phyloP scores from a whole-genome alignment of 2,888 invertebrate genomes.

The Drosophila picticornis region DNA sequence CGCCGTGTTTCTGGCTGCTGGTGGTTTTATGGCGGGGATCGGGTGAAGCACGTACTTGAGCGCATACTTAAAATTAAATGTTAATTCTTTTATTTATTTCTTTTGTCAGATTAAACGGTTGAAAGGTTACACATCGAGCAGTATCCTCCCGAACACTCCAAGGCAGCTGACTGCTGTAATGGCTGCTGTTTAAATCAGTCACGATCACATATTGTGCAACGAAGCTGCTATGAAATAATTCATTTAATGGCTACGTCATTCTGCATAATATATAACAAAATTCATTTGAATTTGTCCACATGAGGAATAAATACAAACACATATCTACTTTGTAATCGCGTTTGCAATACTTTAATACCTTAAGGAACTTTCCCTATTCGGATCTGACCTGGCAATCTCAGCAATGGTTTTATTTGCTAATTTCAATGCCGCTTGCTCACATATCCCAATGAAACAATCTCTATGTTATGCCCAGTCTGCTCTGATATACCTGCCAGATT shows the following conservation, averaged over 20 bases:
- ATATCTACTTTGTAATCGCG: not conserved
- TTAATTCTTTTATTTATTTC: constrained; percentile 82
- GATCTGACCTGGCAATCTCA: not conserved
- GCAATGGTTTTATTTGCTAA: not conserved
- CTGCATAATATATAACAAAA: constrained; percentile 33
- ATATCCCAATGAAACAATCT: constrained; percentile 38
- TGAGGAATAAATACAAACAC: constrained; percentile 4
- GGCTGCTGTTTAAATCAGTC: constrained; percentile 59
- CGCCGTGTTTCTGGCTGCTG: constrained; percentile 26
- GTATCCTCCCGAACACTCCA: constrained; percentile 21
- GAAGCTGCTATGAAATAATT: constrained; percentile 46
- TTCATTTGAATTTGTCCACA: constrained; percentile 9
- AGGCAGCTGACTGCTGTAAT: constrained; percentile 18
- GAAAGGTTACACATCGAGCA: constrained; percentile 64
- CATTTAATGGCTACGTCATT: constrained; percentile 41
- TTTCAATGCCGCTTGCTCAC: constrained; percentile 8
- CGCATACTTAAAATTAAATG: constrained; percentile 79
- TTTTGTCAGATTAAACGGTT: constrained; percentile 81
- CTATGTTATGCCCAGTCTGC: constrained; percentile 4
- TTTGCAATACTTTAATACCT: not conserved
- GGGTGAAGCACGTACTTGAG: constrained; percentile 60
- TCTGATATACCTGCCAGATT: constrained; percentile 49
- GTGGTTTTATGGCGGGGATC: constrained; percentile 1
- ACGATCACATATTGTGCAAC: constrained; percentile 47
- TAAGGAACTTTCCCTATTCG: not conserved